phyloP scores from a whole-genome alignment of 2,888 invertebrate species.

The Phyllotreta striolata region DNA sequence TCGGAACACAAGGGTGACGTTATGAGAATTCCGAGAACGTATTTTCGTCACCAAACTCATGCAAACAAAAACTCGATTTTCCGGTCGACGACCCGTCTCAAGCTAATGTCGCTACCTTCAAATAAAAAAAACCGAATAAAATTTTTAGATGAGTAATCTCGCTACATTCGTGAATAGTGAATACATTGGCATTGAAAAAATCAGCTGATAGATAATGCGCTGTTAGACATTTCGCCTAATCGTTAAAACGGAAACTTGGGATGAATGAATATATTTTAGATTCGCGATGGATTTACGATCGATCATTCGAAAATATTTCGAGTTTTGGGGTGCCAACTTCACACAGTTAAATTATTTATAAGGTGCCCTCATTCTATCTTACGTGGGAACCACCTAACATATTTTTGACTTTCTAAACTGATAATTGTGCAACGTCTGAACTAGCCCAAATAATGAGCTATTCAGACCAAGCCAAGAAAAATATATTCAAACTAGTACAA shows the following conservation, averaged over 20 bases:
- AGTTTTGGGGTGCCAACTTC: too few relatives aligned
- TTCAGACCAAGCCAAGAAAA: too few relatives aligned
- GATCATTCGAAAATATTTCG: too few relatives aligned
- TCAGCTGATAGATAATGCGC: constrained; percentile 2
- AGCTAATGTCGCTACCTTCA: constrained; percentile 32
- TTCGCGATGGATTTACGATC: constrained; percentile 1
- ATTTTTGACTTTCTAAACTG: too few relatives aligned
- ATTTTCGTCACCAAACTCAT: constrained; percentile 34
- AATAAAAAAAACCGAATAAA: constrained; percentile 33
- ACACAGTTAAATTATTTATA: too few relatives aligned
- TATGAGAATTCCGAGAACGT: constrained; percentile 35
- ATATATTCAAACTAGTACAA: too few relatives aligned
- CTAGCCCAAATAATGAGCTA: too few relatives aligned
- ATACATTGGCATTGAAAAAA: constrained; percentile 6
- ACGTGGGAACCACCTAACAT: too few relatives aligned
- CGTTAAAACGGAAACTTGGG: too few relatives aligned
- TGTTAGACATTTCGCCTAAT: too few relatives aligned
- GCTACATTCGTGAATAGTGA: constrained; percentile 18
- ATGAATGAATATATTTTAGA: constrained; percentile 9
- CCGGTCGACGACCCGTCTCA: constrained; percentile 30
- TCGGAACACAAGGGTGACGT: constrained; percentile 35
- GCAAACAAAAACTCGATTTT: constrained; percentile 34
- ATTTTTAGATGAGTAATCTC: constrained; percentile 34
- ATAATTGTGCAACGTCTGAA: too few relatives aligned
- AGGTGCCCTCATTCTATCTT: too few relatives aligned